Evolutionary conservation across 37 sponge, comb jelly and placozoan genomes (phyloP).

Genomic region (Axinella damicornis): DNA sequence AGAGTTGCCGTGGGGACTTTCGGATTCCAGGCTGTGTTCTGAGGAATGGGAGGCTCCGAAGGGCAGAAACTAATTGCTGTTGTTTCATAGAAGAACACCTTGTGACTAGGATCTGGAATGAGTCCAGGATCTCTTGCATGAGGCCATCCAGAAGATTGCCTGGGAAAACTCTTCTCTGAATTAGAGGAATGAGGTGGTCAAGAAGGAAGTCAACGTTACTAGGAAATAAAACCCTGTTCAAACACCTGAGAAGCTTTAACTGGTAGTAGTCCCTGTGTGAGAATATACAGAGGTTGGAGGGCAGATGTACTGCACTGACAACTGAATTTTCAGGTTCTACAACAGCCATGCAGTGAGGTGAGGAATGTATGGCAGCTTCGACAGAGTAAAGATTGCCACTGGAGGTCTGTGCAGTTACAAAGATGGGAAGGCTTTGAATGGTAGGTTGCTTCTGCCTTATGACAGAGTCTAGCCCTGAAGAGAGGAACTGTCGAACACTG

Average conservation of each 20-base stretch:
- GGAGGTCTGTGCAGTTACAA: neutral
- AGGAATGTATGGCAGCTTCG: neutral
- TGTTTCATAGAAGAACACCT: neutral
- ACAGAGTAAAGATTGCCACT: slow-evolving; percentile 34
- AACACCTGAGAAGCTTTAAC: slow-evolving; percentile 7
- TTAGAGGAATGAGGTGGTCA: slow-evolving; percentile 24
- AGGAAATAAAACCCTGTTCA: neutral
- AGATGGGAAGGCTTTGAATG: too few relatives aligned
- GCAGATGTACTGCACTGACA: slow-evolving; percentile 18
- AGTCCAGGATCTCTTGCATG: slow-evolving; percentile 41
- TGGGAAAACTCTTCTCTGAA: slow-evolving; percentile 8
- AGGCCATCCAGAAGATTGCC: neutral
- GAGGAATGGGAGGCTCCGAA: slow-evolving; percentile 19
- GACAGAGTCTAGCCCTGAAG: neutral
- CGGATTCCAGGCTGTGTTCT: neutral
- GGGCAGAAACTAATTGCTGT: neutral
- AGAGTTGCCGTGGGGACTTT: slow-evolving; percentile 11
- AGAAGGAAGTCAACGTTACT: slow-evolving; percentile 18
- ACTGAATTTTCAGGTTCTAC: slow-evolving; percentile 18
- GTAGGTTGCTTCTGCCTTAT: too few relatives aligned
- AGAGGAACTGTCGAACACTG: neutral
- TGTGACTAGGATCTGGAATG: neutral
- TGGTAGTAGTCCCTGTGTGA: neutral
- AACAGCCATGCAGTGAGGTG: slow-evolving; percentile 5
- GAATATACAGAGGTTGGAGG: slow-evolving; percentile 13